These are phyloP conservation scores for Leucozona laternaria DNA, from an alignment of 2,888 invertebrate species.

Conservation along the genomic window DNA sequence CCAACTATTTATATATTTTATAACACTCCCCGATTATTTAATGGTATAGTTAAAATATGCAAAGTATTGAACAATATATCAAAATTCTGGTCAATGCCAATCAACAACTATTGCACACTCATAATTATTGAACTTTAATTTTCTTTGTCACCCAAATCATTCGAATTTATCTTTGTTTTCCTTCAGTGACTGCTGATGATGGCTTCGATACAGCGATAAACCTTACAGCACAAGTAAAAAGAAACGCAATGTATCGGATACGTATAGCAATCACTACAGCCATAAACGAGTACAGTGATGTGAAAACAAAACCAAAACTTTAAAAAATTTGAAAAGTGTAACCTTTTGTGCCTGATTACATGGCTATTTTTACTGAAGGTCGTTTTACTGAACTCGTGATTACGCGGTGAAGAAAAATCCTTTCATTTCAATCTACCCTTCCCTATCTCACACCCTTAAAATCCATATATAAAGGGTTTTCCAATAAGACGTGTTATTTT, in stretches of 20 bases:
- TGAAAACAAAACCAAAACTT: neutral
- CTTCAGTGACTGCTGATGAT: neutral
- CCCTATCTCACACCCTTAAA: no score
- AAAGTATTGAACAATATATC: neutral
- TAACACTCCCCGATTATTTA: neutral
- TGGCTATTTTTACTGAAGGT: no score
- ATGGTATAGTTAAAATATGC: neutral
- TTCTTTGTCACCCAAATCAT: conserved; percentile 1
- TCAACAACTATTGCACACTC: neutral
- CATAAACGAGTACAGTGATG: neutral
- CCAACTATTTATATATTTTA: neutral
- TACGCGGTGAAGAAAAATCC: no score
- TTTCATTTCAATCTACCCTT: no score
- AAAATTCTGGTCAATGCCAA: neutral
- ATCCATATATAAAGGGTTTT: no score
- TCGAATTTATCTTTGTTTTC: neutral
- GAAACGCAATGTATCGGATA: neutral
- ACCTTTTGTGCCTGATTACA: neutral
- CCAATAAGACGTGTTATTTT: no score
- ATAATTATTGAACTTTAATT: neutral
- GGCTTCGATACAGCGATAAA: neutral
- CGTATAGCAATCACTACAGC: neutral
- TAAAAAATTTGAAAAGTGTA: neutral
- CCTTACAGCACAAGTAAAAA: neutral
- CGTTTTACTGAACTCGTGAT: no score